Percentiles rank a stretch among this genome's conserved stretches.
phyloP scores from a whole-genome alignment of 2,797 vertebrate species.

The Spinus olivaceus region DNA sequence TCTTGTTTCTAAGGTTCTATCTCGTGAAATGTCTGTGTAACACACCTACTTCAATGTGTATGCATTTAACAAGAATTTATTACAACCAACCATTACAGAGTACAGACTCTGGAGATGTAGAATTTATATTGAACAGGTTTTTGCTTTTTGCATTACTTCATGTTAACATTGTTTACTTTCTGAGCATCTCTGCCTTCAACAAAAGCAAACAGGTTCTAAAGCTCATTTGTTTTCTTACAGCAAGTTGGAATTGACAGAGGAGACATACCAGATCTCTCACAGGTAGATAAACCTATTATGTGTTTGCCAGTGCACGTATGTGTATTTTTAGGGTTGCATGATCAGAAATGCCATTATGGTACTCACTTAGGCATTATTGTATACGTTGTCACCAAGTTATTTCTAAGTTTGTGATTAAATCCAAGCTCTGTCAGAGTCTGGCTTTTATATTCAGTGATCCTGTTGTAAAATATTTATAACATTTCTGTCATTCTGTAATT shows the following conservation, averaged over 20 bases:
- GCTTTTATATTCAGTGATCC: not conserved
- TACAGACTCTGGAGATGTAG: not conserved
- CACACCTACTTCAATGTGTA: not conserved
- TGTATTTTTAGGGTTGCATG: not conserved
- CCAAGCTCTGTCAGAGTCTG: not conserved
- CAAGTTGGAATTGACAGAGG: constrained; percentile 99
- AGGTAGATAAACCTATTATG: constrained; percentile 78
- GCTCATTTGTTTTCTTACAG: constrained; percentile 74
- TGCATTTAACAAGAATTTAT: not conserved
- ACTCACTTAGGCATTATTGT: not conserved
- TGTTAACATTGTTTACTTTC: not conserved
- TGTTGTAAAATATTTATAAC: not conserved
- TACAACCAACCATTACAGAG: not conserved
- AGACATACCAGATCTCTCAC: constrained; percentile 98
- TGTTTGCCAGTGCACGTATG: not conserved
- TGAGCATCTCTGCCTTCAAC: not conserved
- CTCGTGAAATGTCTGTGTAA: not conserved
- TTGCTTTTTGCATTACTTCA: not conserved
- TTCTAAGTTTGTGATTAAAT: not conserved
- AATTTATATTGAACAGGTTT: not conserved
- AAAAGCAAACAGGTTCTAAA: constrained; percentile 15
- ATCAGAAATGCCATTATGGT: not conserved
- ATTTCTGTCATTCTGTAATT: not conserved
- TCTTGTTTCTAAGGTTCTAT: not conserved
- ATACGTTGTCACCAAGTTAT: not conserved